These are phyloP conservation scores for human DNA, from an alignment of 2,113 vertebrate species.

Conservation along the genomic window GRCh38 chr6:166163501-166164000, in stretches of 20 bases:
- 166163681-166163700: too few species aligned
- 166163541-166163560: too few species aligned
- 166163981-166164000: accelerated
- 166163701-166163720: neutral
- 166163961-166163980: accelerated
- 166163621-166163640: too few species aligned
- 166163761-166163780: neutral
- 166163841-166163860: accelerated
- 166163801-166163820: accelerated
- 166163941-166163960: accelerated
- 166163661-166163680: accelerated
- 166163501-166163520: too few species aligned
- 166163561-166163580: too few species aligned
- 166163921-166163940: accelerated
- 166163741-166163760: neutral
- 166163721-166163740: neutral
- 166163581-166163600: too few species aligned
- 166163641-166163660: too few species aligned
- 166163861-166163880: accelerated
- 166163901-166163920: neutral
- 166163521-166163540: too few species aligned
- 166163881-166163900: neutral
- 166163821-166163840: accelerated
- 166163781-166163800: neutral
- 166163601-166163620: too few species aligned